Base-by-base conservation (phyloP, 2,888 invertebrate species). In the Ephialtes manifestator region DNA sequence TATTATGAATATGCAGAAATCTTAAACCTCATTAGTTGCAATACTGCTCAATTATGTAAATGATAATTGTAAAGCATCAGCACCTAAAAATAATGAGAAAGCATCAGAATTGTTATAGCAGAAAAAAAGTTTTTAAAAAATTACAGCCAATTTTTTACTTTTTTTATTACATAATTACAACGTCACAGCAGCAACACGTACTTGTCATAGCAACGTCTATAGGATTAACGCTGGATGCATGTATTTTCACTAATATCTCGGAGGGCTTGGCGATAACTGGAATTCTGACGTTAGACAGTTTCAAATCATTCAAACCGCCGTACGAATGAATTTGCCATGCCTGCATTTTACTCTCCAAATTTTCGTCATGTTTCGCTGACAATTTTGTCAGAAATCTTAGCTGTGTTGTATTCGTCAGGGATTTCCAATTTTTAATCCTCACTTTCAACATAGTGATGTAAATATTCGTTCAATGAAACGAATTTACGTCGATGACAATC, bases 141-240 rank as follows among this genome's bases (percentile, higher is more conserved):
- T 10, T 10, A 39, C 10, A 10, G 39, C 24, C n/a, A n/a, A 24
- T 24, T 24, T 39, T 39, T 39, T n/a, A n/a, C n/a, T n/a, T 39
- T 10, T 10, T 8, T 8, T 10, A 39, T 39, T 39, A 67, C 18
- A 70, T 15, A 60, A 60, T 18, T 39, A 63, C 58, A 13, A 20
- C 7, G 7, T 74, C 46, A 24, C 10, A 10, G 10, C 7, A 13
- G 1, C 24, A 43, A 39, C 53, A 87, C 94, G 91, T 95, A 97
- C 97, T 95, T 89, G 97, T 95, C 98, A 99, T 98, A 83, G 96
- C 96, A 8, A 97, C 94, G 94, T 99, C 99, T 80, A 99, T 96
- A 0, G 99, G 98, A 95, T 99, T 99, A 20, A 99, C 95, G 72
- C 98, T 97, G n/a, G 98, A 95, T 48, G 98, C 97, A 90, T 96